Evolutionary conservation across 2,113 vertebrate species (phyloP).

Genomic region (Okapia johnstoni): DNA sequence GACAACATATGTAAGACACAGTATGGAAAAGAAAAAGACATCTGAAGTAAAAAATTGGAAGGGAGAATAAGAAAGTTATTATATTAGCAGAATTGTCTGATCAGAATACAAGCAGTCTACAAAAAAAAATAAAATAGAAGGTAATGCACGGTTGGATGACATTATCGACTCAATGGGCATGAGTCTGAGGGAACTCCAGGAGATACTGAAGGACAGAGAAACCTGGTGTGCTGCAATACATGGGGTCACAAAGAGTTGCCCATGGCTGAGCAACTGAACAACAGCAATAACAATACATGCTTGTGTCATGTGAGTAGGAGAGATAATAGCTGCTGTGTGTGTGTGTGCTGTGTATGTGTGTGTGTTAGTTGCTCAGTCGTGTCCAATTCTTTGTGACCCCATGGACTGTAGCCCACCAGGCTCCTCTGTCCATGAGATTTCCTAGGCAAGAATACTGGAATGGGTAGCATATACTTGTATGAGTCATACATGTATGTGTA

Average conservation of each 20-base stretch:
- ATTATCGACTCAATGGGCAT: background rate
- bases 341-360: too few species aligned
- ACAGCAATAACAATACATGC: background rate
- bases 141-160: background rate
- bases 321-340: background rate
- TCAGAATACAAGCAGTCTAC: background rate
- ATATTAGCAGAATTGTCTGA: background rate
- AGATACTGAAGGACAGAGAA: background rate
- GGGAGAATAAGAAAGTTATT: background rate
- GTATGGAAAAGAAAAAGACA: background rate
- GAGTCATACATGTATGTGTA: background rate
- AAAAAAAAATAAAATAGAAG: background rate
- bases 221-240: background rate
- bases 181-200: background rate
- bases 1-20: background rate
- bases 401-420: background rate
- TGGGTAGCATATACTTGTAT: background rate
- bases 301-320: background rate
- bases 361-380: background rate
- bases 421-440: background rate
- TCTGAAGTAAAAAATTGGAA: background rate
- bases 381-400: background rate
- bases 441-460: background rate
- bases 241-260: background rate
- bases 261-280: background rate